Base-by-base conservation (phyloP, 2,888 invertebrate species). In the Watsonalla cultraria region DNA sequence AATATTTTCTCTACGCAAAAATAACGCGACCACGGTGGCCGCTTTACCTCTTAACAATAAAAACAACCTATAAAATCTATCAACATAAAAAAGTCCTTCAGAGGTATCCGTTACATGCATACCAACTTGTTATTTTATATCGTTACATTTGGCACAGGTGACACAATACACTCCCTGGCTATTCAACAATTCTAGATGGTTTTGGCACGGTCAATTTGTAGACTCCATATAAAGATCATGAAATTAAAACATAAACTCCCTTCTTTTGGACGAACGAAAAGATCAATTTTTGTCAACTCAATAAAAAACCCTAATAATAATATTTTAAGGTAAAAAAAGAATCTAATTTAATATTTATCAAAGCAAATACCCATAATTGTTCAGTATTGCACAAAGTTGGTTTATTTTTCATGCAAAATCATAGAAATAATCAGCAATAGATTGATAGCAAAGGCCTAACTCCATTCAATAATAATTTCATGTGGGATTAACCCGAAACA, bases 21-120 rank as follows among this genome's bases (percentile, higher is more conserved):
- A 78, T 76, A 82, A 76, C 74, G 64, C 72, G 76, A 82, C 68
- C 70, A 8, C 56, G 61, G 56, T 70, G 72, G 80, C 79, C 70
- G 60, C 66, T 62, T 80, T 80, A 83, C 84, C 74, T 80, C 88
- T 89, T 90, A 90, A 88, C 82, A 85, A 90, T 90, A 89, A 90
- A 90, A 90, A 90, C 90, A 90, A 90, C 82, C 82, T 90, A 86
- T 87, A 88, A 89, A 88, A 87, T 86, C 84, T 89, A 86, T 87
- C 85, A 90, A 90, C 90, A 87, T 89, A 89, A 85, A 74, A 24
- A 72, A 70, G 75, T 69, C 75, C 69, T 74, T 76, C 67, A 77
- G 81, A 82, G 85, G 81, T 82, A 78, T 74, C 58, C 56, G 71
- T 71, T 70, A 68, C 49, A 49, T 49, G 11, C 11, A 49, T 57